A percentile compares a stretch with the other conserved stretches of the same genome.
phyloP scores from a whole-genome alignment of 2,113 vertebrate species.

The Protobothrops mucrosquamatus region DNA sequence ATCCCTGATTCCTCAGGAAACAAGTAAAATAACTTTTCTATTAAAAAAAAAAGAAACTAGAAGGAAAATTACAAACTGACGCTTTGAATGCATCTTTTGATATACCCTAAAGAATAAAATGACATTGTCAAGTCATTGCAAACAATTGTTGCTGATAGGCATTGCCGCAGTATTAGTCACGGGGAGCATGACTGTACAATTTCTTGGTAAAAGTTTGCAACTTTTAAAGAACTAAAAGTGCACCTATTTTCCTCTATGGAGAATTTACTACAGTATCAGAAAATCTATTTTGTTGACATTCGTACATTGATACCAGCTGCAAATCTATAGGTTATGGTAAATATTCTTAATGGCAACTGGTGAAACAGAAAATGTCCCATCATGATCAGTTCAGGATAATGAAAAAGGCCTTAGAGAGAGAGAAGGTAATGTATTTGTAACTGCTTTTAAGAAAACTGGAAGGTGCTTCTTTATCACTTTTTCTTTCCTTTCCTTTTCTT shows the following conservation, averaged over 20 bases:
- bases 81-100: not conserved
- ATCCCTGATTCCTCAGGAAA: conserved; percentile 19
- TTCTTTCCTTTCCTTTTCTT: not conserved
- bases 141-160: not conserved
- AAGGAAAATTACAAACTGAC: not conserved
- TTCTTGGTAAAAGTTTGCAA: conserved; percentile 34
- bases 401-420: not conserved
- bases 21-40: not conserved
- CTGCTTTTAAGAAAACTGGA: not conserved
- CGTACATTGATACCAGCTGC: not conserved
- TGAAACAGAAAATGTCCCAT: not conserved
- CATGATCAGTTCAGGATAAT: not conserved
- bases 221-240: conserved; percentile 20
- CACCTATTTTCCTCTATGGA: conserved; percentile 14
- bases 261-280: conserved; percentile 32
- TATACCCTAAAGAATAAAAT: not conserved
- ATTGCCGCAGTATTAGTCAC: conserved; percentile 15
- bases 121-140: not conserved
- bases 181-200: conserved; percentile 28
- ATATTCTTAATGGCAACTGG: not conserved
- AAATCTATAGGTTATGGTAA: not conserved
- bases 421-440: not conserved
- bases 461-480: not conserved
- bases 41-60: not conserved
- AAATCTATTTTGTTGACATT: conserved; percentile 21